These are phyloP conservation scores for Nemoura dubitans DNA, from an alignment of 2,888 invertebrate genomes.

Conservation along the genomic window DNA sequence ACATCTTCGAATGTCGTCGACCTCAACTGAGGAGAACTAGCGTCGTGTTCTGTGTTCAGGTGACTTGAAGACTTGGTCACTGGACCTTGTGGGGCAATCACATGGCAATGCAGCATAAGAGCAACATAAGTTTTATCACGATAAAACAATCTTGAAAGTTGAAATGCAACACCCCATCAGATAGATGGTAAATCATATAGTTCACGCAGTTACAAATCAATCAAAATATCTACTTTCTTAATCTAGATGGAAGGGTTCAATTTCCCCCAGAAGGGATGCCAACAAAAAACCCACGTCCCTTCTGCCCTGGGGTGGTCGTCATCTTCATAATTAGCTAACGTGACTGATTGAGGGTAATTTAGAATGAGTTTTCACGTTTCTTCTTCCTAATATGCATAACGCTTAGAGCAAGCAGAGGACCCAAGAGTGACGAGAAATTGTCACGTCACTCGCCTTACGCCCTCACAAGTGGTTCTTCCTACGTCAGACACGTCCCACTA, in stretches of 20 bases:
- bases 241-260: background rate
- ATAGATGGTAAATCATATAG: background rate
- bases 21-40: background rate
- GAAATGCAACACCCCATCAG: background rate
- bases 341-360: slow-evolving; percentile 2
- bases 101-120: background rate
- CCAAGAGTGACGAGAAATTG: background rate
- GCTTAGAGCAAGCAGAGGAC: background rate
- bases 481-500: background rate
- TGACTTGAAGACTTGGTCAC: background rate
- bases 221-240: background rate
- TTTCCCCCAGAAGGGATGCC: background rate
- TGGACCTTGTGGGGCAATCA: background rate
- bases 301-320: background rate
- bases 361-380: background rate
- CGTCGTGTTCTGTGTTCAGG: background rate
- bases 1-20: background rate
- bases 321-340: slow-evolving; percentile 4
- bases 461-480: slow-evolving; percentile 12
- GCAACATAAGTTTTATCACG: background rate
- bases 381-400: slow-evolving; percentile 12
- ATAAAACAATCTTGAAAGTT: background rate
- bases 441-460: slow-evolving; percentile 4
- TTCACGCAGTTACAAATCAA: background rate
- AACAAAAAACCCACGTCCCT: background rate